Conservation (phyloP, 1,140 invertebrate genomes). For the Sipha flava region DNA sequence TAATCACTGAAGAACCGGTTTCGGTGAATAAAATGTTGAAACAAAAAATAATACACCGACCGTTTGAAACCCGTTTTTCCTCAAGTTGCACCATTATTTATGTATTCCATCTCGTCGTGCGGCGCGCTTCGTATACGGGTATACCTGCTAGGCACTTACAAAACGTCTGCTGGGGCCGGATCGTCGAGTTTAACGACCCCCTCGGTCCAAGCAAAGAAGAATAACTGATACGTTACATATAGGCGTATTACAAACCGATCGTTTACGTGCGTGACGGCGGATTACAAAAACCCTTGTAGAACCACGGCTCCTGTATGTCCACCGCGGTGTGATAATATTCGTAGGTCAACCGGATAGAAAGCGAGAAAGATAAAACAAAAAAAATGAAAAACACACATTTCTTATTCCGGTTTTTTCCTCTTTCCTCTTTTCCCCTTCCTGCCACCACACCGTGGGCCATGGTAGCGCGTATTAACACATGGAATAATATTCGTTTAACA, state of each 20-base stretch:
- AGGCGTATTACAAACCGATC: too few species aligned
- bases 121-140: not conserved
- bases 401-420: not conserved
- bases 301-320: not conserved
- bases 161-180: not conserved
- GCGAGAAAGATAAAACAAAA: not conserved
- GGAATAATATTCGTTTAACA: too few species aligned
- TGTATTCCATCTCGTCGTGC: not conserved
- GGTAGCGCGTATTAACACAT: too few species aligned
- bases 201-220: not conserved
- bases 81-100: not conserved
- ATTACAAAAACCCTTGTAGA: not conserved
- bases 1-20: conserved; percentile 1
- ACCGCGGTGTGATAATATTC: not conserved
- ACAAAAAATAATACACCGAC: not conserved
- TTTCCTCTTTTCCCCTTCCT: not conserved
- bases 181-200: not conserved
- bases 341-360: not conserved
- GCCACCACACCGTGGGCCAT: too few species aligned
- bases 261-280: too few species aligned
- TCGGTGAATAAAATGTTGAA: not conserved
- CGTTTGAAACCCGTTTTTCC: not conserved
- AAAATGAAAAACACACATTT: not conserved
- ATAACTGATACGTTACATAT: too few species aligned
- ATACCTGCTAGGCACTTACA: not conserved